Conservation (phyloP, 2,113 vertebrate species). For the Gadus chalcogrammus region DNA sequence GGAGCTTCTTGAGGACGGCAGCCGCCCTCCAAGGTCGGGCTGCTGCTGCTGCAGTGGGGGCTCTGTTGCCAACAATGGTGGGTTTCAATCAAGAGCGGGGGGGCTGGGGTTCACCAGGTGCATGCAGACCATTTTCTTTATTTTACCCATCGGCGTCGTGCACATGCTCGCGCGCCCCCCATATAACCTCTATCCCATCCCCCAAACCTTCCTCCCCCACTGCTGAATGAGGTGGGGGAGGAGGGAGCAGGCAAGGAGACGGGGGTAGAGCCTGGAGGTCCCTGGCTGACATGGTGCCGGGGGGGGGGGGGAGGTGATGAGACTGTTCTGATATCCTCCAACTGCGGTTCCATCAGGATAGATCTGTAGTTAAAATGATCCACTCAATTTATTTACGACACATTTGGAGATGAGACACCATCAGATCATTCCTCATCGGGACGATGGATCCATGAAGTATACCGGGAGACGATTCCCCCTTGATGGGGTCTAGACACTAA, state of each 20-base stretch:
- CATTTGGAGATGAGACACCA: too few relatives aligned
- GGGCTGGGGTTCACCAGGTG: neutral
- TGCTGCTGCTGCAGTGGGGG: too few relatives aligned
- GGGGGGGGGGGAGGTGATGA: slow-evolving; percentile 48
- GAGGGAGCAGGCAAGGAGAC: neutral
- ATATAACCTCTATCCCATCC: slow-evolving; percentile 44
- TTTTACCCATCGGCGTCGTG: slow-evolving; percentile 23
- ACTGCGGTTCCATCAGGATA: slow-evolving; percentile 12
- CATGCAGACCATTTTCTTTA: slow-evolving; percentile 20
- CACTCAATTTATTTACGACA: too few relatives aligned
- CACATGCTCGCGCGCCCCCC: slow-evolving; percentile 35
- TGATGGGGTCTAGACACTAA: too few relatives aligned
- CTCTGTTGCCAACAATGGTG: too few relatives aligned
- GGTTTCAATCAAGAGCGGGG: neutral
- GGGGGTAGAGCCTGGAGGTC: slow-evolving; percentile 29
- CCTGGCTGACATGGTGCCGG: slow-evolving; percentile 33
- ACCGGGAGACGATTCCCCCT: too few relatives aligned
- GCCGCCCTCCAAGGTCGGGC: too few relatives aligned
- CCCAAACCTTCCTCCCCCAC: neutral
- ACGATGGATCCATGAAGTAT: too few relatives aligned
- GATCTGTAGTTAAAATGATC: too few relatives aligned
- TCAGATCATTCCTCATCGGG: too few relatives aligned
- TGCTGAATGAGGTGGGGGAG: too few relatives aligned
- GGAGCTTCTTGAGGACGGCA: too few relatives aligned
- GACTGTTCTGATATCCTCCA: slow-evolving; percentile 59